Evolutionary conservation across 2,888 invertebrate species (phyloP), one percentile per base, ranked within the genome.

Genomic region (Pollenia labialis): DNA sequence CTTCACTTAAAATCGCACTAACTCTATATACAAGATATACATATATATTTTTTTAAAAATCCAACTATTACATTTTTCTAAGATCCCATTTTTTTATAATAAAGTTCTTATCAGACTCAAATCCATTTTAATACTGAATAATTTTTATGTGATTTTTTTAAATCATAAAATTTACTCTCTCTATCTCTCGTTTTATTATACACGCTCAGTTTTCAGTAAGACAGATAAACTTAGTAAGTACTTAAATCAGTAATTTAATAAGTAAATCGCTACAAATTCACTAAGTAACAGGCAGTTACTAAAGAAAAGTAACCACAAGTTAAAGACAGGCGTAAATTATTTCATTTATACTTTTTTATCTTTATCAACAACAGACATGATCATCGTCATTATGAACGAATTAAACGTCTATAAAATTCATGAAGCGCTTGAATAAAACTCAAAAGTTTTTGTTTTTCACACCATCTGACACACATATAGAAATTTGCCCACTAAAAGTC

Each of bases 61-160:
- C 12, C 10, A 6, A 23, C 9, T 16, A 74, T 23, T 58, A 50
- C 12, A 32, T 42, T 76, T 83, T 56, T 8, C 4, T 56, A 42
- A 23, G 16, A 42, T 42, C 60, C 32, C 52, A 52, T 50, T 60
- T n/a, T 46, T 69, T 54, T 0, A 46, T 69, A 16, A 42, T n/a
- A 40, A 58, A 54, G 52, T 68, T 84, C 77, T 87, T 87, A 84
- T 84, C 84, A 77, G 81, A 58, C 54, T 56, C 72, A 76, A 74
- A 81, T 87, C 62, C 81, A 68, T 77, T 77, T 60, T 74, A 84
- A 62, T 81, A 87, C 87, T 87, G 50, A 87, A 71, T 23, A 80
- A 84, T 48, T 74, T 32, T 46, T 12, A 52, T 68, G 16, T 76
- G 76, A 83, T 54, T 68, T 76, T 54, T 58, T 62, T 23, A 60